Conservation (phyloP, 2,113 vertebrate genomes). For the Brachyhypopomus occidentalis region DNA sequence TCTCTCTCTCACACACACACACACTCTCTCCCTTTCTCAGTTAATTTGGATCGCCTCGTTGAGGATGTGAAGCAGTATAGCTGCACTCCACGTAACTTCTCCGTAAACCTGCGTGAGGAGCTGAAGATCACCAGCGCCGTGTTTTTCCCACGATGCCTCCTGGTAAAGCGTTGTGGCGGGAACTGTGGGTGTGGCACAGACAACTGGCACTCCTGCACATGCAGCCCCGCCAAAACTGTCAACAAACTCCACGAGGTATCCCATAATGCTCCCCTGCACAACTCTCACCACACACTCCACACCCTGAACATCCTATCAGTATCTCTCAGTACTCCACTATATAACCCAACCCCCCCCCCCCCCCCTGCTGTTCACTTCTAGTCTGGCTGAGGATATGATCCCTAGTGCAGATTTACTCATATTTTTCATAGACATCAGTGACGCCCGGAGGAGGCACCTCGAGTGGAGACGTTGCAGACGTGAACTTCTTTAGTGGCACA, state of each 20-base stretch:
- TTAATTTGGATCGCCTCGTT: slow-evolving; percentile 90
- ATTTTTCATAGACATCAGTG: no score
- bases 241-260: slow-evolving; percentile 91
- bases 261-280: neutral
- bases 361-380: no score
- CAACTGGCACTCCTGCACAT: slow-evolving; percentile 87
- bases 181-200: slow-evolving; percentile 90
- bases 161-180: slow-evolving; percentile 92
- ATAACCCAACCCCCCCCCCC: no score
- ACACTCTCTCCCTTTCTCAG: slow-evolving; percentile 66
- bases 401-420: no score
- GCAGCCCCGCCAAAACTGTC: slow-evolving; percentile 82
- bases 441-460: no score
- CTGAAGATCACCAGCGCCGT: slow-evolving; percentile 84
- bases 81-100: slow-evolving; percentile 93
- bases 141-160: slow-evolving; percentile 94
- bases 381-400: no score
- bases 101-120: slow-evolving; percentile 91
- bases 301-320: no score
- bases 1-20: neutral
- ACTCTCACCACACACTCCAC: slow-evolving; percentile 27
- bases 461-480: no score
- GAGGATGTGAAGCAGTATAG: slow-evolving; percentile 96
- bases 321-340: no score
- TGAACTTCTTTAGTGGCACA: no score